Evolutionary conservation across 2,888 invertebrate species (phyloP), one percentile per base, ranked within the genome.

Genomic region (Callyntrura sp.): DNA sequence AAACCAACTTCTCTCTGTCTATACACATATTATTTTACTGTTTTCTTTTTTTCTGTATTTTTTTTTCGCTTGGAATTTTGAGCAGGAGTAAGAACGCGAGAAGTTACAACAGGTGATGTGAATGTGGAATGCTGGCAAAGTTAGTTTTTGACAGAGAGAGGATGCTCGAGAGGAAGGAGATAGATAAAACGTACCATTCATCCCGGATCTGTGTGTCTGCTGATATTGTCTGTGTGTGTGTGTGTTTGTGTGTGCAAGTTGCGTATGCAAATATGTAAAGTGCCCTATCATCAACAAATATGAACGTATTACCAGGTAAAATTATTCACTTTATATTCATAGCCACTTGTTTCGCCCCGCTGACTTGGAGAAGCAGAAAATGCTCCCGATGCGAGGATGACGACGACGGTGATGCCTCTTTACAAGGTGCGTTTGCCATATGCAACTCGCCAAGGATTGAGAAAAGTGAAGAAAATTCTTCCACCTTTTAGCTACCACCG

Each of bases 331-430:
- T 82, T 81, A 70, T 87, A 87, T 87, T 68, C 87, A 87, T 57
- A 78, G 68, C 65, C 86, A 87, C 86, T 87, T 70, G 87, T 87
- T 78, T 82, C 82, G 57, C 82, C 87, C 87, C 82, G 87, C 87
- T 87, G 87, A 81, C 87, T 87, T 87, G 17, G 43, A 78, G 57
- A 65, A 43, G 79, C 55, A 68, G 68, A 62, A 28, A 68, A 57
- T 60, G 73, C 60, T 60, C 60, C 60, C 60, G 14, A 35, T 60
- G 28, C 76, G 60, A 62, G 28, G n/a, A 62, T 51, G 8, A n/a
- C 20, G 43, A 35, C 6, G 35, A 35, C 3, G 35, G 6, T 35
- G 35, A 35, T 35, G 35, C 35, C 35, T 35, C 35, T 35, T n/a
- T 6, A 6, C 6, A 35, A 35, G 51, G 6, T 35, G 20, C 87